Conservation (phyloP, 2,888 invertebrate genomes). For the Icerya purchasi region DNA sequence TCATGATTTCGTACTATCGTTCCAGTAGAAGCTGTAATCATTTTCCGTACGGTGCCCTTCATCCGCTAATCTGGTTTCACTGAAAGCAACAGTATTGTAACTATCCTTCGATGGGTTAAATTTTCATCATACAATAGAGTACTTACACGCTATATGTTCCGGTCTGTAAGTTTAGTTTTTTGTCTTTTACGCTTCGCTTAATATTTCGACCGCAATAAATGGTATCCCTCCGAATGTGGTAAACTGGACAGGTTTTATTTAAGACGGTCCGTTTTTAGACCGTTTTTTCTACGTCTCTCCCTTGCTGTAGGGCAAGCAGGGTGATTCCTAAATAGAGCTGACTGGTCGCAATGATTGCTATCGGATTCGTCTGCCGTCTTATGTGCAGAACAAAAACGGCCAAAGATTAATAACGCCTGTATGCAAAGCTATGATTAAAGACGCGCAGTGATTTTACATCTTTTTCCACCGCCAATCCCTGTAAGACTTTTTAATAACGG, state of each 20-base stretch:
- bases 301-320: not conserved
- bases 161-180: not conserved
- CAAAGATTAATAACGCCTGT: no score
- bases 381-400: not conserved
- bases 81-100: not conserved
- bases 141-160: not conserved
- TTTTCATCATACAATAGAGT: not conserved
- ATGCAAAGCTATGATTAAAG: no score
- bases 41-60: not conserved
- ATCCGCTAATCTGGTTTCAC: not conserved
- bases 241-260: not conserved
- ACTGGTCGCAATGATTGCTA: not conserved
- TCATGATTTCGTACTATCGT: not conserved
- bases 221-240: not conserved
- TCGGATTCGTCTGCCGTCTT: not conserved
- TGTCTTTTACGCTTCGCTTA: not conserved
- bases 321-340: not conserved
- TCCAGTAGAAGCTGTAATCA: not conserved
- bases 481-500: no score
- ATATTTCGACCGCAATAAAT: not conserved
- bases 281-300: not conserved
- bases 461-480: no score
- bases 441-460: no score
- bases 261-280: not conserved
- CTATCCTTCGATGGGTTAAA: not conserved